A percentile compares a stretch with the other conserved stretches of the same genome.
phyloP scores from a whole-genome alignment of 2,113 vertebrate genomes.

The Zosterops borbonicus region DNA sequence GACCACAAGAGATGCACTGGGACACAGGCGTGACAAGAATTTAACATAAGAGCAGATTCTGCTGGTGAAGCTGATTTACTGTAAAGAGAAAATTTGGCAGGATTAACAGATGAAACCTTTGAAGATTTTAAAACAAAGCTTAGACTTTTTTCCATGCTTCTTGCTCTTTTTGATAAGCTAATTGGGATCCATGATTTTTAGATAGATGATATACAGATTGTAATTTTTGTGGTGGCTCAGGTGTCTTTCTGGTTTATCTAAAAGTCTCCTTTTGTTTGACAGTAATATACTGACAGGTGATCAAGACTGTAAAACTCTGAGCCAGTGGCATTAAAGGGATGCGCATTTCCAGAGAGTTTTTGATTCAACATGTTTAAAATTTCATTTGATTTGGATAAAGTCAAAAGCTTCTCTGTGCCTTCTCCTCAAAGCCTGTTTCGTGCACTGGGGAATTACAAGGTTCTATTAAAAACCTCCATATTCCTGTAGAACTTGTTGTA shows the following conservation, averaged over 20 bases:
- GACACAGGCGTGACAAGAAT: neutral
- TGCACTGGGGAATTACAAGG: neutral
- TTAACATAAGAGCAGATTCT: neutral
- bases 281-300: neutral
- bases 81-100: neutral
- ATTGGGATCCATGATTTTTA: neutral
- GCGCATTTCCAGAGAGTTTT: neutral
- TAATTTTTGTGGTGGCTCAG: neutral
- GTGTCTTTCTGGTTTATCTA: neutral
- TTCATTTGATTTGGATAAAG: neutral
- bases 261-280: neutral
- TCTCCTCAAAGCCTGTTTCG: neutral
- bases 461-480: neutral
- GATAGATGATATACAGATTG: neutral
- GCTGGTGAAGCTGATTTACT: neutral
- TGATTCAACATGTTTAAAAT: neutral
- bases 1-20: neutral
- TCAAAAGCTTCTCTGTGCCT: neutral
- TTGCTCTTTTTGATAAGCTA: neutral
- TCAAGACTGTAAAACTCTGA: neutral
- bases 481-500: neutral
- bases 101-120: neutral
- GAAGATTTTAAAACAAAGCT: neutral
- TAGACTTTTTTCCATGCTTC: neutral
- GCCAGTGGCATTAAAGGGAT: neutral